These are phyloP conservation scores for Nothocercus julius DNA, from an alignment of 2,113 vertebrate genomes.

Conservation along the genomic window DNA sequence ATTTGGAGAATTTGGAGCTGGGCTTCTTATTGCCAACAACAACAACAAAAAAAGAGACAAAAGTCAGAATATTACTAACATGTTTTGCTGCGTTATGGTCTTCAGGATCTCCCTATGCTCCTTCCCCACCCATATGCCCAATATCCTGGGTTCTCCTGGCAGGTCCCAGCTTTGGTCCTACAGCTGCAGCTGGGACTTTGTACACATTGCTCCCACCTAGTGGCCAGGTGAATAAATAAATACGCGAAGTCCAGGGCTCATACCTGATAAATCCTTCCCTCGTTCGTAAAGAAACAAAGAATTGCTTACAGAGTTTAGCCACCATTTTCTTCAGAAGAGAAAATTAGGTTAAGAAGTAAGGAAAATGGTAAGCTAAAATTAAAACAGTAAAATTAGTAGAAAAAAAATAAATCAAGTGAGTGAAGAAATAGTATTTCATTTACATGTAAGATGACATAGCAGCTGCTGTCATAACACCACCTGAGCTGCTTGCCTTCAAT, in stretches of 20 bases:
- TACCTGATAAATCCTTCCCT: accelerated
- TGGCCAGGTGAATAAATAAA: not conserved
- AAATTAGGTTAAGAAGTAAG: not conserved
- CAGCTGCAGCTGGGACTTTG: not conserved
- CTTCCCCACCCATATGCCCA: not conserved
- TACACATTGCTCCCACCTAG: not conserved
- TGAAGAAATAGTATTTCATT: not conserved
- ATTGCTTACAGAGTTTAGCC: not conserved
- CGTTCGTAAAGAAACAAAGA: not conserved
- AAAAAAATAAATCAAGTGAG: not conserved
- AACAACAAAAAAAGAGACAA: not conserved
- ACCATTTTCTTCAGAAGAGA: not conserved
- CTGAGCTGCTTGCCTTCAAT: not conserved
- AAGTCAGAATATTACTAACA: not conserved
- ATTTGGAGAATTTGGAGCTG: not conserved
- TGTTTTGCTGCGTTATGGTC: not conserved
- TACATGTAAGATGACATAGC: not conserved
- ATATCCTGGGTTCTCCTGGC: accelerated
- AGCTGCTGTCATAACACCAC: not conserved
- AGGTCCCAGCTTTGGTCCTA: not conserved
- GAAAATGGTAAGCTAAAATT: not conserved
- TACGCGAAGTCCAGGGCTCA: not conserved
- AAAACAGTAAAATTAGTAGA: not conserved
- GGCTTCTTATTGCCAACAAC: not conserved
- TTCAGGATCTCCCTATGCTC: not conserved